These are phyloP conservation scores for Ginglymostoma cirratum DNA, from an alignment of 2,113 vertebrate species.

Conservation along the genomic window DNA sequence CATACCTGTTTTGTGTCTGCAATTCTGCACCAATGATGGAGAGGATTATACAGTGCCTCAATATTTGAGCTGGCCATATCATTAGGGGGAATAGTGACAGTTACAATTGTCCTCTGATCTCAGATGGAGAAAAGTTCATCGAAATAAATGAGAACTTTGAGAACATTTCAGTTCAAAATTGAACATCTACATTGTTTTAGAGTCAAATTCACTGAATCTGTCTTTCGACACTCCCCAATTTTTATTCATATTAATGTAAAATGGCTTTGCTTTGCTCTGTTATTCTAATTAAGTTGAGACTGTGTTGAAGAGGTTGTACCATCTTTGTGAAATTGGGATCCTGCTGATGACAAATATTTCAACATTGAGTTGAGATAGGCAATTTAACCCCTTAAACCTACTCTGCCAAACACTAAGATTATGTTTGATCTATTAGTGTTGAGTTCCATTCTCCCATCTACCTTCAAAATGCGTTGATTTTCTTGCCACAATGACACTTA, in stretches of 20 bases:
- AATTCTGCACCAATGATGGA: not conserved
- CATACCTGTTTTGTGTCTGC: not conserved
- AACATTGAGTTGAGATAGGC: not conserved
- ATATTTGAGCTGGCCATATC: not conserved
- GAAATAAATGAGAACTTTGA: not conserved
- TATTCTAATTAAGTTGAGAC: not conserved
- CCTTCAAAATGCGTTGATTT: too few relatives aligned
- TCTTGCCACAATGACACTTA: not conserved
- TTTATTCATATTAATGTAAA: not conserved
- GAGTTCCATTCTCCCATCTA: not conserved
- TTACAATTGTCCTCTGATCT: not conserved
- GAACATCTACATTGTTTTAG: too few relatives aligned
- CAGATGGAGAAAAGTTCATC: not conserved
- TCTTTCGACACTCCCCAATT: not conserved
- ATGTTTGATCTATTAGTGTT: not conserved
- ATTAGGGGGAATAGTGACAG: not conserved
- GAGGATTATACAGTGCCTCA: not conserved
- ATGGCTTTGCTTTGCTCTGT: not conserved
- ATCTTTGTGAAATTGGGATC: not conserved
- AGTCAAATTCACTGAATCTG: not conserved
- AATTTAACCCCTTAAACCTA: not conserved
- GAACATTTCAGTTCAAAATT: not conserved
- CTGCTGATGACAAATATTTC: too few relatives aligned
- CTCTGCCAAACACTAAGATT: too few relatives aligned
- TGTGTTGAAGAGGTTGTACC: not conserved